Evolutionary conservation across 2,113 vertebrate genomes (phyloP), one percentile per base, ranked within the genome.

Genomic region (Dendropsophus ebraccatus): DNA sequence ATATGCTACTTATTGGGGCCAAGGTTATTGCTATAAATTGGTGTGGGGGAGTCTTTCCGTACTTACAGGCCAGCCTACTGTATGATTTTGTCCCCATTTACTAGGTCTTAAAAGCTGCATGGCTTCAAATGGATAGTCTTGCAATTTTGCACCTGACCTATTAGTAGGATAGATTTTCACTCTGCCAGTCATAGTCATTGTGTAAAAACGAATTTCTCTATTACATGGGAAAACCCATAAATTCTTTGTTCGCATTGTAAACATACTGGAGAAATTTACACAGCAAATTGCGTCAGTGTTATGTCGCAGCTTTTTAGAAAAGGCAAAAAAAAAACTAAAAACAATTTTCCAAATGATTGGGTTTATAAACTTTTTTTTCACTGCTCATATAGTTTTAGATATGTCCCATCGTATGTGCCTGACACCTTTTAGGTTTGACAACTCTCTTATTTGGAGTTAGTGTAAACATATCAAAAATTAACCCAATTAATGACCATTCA

Each of bases 1-100:
- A 69, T 82, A 70, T 82, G 28, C 21, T 70, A 65, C 81, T 70
- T 83, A 83, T 41, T 54, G 49, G 23, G 81, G 82, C 23, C 70
- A 45, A 60, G 70, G 49, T 75, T 83, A 74, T 56, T 83, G 67
- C 82, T 50, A 45, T n/a, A 74, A 83, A 83, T 83, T 83, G 65
- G 45, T n/a, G 49, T 72, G 28, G 81, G 60, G 81, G 14, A 45
- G 69, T 72, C 56, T 47, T 35, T 37, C 41, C 76, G 35, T 41
- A 60, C 60, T 76, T 84, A 74, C 19, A 65, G 70, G 54, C 37
- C 58, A 37, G 37, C 12, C 21, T 65, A 28, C 52, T 52, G 32
- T 78, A 78, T 77, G 56, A 85, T 85, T 85, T 77, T 85, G 74
- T 50, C 25, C 8, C 74, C 83, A 65, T 77, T 78, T 85, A 77